A percentile compares a stretch with the other conserved stretches of the same genome.
phyloP scores from a whole-genome alignment of 2,113 vertebrate species.

The Crotalus viridis region DNA sequence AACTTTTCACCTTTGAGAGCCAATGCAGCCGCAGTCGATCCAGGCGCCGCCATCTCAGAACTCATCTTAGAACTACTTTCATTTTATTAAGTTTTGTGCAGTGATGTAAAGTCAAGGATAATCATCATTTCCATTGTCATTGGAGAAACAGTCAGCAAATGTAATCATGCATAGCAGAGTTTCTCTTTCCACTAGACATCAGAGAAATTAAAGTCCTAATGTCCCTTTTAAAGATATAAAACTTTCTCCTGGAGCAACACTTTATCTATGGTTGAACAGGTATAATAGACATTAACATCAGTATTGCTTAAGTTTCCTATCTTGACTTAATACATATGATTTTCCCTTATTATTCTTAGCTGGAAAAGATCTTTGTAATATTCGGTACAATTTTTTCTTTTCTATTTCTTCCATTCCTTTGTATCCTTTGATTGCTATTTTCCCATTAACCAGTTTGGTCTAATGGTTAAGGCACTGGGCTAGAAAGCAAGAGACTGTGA shows the following conservation, averaged over 20 bases:
- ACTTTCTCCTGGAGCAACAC: background rate
- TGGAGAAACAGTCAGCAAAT: background rate
- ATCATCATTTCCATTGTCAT: background rate
- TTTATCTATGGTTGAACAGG: background rate
- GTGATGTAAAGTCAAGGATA: background rate
- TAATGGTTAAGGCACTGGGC: too few relatives aligned
- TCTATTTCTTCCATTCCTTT: background rate
- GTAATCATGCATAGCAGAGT: background rate
- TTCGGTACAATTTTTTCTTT: background rate
- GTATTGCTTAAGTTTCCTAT: background rate
- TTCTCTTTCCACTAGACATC: background rate
- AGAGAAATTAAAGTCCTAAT: background rate
- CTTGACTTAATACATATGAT: background rate
- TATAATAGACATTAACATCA: background rate
- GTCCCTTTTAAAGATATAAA: background rate
- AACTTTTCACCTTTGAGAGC: too few relatives aligned
- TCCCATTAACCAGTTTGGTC: background rate
- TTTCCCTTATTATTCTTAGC: background rate
- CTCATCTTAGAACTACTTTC: background rate
- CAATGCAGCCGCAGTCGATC: too few relatives aligned
- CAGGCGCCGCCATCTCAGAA: too few relatives aligned
- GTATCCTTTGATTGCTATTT: background rate
- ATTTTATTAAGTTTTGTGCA: background rate
- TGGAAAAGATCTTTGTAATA: background rate
- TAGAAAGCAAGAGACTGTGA: too few relatives aligned